Evolutionary conservation across 1,140 invertebrate genomes (phyloP), one percentile per base, ranked within the genome.

Genomic region (Drosophila lacertosa): DNA sequence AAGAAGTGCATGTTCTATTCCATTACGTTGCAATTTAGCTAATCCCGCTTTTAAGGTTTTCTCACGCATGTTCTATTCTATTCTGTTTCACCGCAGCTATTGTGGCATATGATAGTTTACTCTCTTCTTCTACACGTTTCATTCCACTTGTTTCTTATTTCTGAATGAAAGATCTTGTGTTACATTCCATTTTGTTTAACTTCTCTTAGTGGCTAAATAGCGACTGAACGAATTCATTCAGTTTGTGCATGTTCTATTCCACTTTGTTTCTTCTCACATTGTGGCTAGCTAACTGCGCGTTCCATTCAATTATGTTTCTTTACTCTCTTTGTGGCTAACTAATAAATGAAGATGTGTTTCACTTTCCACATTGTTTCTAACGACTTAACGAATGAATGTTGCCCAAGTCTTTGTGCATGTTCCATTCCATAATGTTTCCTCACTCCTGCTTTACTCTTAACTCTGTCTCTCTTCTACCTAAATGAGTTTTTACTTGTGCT

Each of bases 401-500:
- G n/a, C n/a, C n/a, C n/a, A n/a, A n/a, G n/a, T n/a, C n/a, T n/a
- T n/a, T n/a, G n/a, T 22, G 16, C 20, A 3, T 32, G 24, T 16
- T 48, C 45, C 13, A 16, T 26, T 48, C 29, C 11, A 16, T 26
- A 15, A 24, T 6, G 35, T 32, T 22, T 20, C n/a, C 16, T 20
- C 9, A 32, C 7, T 37, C 15, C 22, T 64, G 16, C 18, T 33
- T 69, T 26, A 59, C 9, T 51, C 51, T 55, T 40, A 3, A 18
- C 15, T 15, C 40, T 16, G 3, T 24, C 16, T 7, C 11, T 37
- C 15, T 47, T 18, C 29, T 58, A 58, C 15, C n/a, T n/a, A n/a
- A n/a, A n/a, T n/a, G n/a, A n/a, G n/a, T n/a, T n/a, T n/a, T n/a
- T 47, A 13, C 2, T 20, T 55, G 26, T 69, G 44, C 55, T 29